These are phyloP conservation scores for Glossosoma conforme DNA, from an alignment of 1,140 invertebrate genomes.

Conservation along the genomic window DNA sequence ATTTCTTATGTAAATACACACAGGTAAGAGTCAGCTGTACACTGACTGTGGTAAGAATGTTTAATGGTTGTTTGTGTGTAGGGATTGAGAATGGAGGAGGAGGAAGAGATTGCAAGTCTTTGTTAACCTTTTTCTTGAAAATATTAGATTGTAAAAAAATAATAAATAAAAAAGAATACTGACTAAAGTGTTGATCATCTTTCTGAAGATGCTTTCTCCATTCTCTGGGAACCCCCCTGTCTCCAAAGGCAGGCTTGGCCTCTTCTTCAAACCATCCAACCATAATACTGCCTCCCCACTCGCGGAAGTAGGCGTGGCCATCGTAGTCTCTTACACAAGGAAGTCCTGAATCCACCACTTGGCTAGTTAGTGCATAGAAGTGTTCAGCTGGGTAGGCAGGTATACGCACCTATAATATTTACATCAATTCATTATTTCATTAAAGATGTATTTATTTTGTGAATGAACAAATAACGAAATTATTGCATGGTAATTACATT, in stretches of 20 bases:
- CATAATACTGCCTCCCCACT: slow-evolving; percentile 54
- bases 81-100: too few relatives aligned
- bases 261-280: slow-evolving; percentile 64
- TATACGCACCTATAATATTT: slow-evolving; percentile 44
- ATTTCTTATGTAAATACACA: too few relatives aligned
- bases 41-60: too few relatives aligned
- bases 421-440: background rate
- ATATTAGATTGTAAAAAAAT: too few relatives aligned
- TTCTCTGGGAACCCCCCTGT: slow-evolving; percentile 53
- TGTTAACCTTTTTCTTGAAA: too few relatives aligned
- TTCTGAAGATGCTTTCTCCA: slow-evolving; percentile 51
- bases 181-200: slow-evolving; percentile 65
- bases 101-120: too few relatives aligned
- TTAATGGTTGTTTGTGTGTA: too few relatives aligned
- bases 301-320: slow-evolving; percentile 58
- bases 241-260: slow-evolving; percentile 61
- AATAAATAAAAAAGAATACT: slow-evolving; percentile 27
- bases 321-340: slow-evolving; percentile 68
- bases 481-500: background rate
- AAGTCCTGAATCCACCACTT: slow-evolving; percentile 39
- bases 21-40: too few relatives aligned
- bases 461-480: too few relatives aligned
- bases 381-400: slow-evolving; percentile 68
- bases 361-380: slow-evolving; percentile 61
- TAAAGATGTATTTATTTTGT: too few relatives aligned